Conservation (phyloP, 2,888 invertebrate species). For the Phengaris alcon region DNA sequence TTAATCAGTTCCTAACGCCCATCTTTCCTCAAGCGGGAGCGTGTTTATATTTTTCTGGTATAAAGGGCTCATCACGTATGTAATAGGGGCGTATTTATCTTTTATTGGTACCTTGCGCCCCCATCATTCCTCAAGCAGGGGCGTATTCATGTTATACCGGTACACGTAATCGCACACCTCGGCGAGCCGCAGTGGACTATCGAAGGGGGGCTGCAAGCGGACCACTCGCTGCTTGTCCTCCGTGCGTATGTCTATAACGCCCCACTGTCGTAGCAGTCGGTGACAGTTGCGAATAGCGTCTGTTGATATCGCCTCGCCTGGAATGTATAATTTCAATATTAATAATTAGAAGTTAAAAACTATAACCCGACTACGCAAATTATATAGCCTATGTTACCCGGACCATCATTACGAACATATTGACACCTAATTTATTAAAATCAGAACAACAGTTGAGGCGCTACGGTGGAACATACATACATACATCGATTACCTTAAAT, state of each 20-base stretch:
- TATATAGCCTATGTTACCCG: no score
- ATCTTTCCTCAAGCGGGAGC: no score
- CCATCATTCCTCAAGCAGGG: slow-evolving; percentile 44
- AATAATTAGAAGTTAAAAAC: no score
- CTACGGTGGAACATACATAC: no score
- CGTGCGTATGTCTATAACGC: slow-evolving; percentile 82
- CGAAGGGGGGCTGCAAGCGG: slow-evolving; percentile 52
- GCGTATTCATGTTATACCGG: slow-evolving; percentile 60
- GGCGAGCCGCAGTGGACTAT: slow-evolving; percentile 43
- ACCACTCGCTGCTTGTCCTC: slow-evolving; percentile 53
- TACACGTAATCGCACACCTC: slow-evolving; percentile 54
- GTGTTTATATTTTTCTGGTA: no score
- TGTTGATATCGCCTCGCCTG: slow-evolving; percentile 93
- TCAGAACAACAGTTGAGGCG: no score
- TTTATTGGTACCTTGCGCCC: neutral
- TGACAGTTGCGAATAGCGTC: slow-evolving; percentile 92
- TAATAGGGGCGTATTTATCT: neutral
- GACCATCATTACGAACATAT: no score
- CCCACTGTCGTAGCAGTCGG: slow-evolving; percentile 89
- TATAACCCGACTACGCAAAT: no score
- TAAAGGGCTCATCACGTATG: no score
- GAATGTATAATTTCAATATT: slow-evolving; percentile 30
- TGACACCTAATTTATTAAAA: no score
- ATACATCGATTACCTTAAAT: no score
- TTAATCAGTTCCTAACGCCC: no score